Evolutionary conservation across 1,140 invertebrate species (phyloP), one percentile per base, ranked within the genome.

Genomic region (Venustaconcha ellipsiformis): DNA sequence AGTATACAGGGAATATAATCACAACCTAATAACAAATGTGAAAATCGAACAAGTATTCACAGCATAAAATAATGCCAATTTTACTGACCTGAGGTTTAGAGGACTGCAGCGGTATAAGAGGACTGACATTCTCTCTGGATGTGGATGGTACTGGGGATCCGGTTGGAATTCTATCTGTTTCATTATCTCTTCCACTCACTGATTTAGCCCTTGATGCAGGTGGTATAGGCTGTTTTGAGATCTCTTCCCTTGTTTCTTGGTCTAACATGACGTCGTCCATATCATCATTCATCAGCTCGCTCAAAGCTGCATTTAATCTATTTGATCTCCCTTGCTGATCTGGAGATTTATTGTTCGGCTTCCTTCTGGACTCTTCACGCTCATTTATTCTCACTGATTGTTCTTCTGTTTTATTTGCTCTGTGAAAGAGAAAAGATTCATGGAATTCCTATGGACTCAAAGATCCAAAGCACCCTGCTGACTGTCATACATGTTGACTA

Each of bases 251-350:
- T 20, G 77, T 78, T 23, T 78, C 67, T 71, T 78, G 60, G 48
- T 78, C 72, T 58, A 80, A 78, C 62, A 74, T 68, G 62, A 79
- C 73, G 60, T 79, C 76, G 57, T 82, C 78, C 70, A 80, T 71
- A 59, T 84, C 82, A 70, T 84, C 82, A 57, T 84, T 79, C 79
- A 84, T 80, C 65, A 82, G 14, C 26, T 79, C 80, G 65, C 78
- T 72, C 60, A 76, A 82, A 18, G 76, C 81, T 37, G 76, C 77
- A 11, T 79, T 74, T 2, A 82, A n/a, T 88, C 89, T 68, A 85
- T 86, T 55, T 81, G 74, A 57, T 71, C 76, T 77, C 48, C 74
- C 75, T n/a, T 62, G 20, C 14, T 73, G 58, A 74, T 17, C 72
- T 0, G 6, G 26, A n/a, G 20, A 70, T 17, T 18, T 69, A 5